Conservation (phyloP, 1,140 invertebrate species). For the Dinoponera quadriceps region DNA sequence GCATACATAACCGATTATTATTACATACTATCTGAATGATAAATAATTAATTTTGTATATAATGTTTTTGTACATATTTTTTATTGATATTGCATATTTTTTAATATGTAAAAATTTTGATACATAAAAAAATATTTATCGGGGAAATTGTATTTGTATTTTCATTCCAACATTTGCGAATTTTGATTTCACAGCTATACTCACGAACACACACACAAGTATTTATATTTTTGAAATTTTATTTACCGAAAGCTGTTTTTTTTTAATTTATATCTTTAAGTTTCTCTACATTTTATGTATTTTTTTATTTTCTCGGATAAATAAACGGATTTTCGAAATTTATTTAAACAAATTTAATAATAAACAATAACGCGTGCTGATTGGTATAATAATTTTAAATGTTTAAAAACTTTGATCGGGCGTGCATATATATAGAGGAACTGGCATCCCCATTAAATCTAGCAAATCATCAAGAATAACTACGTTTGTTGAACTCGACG, state of each 20-base stretch:
- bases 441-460: slow-evolving; percentile 32
- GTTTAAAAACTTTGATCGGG: no score
- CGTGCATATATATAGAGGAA: no score
- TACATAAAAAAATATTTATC: slow-evolving; percentile 12
- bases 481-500: slow-evolving; percentile 62
- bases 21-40: not conserved
- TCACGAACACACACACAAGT: not conserved
- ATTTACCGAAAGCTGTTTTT: not conserved
- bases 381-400: not conserved
- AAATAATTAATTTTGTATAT: not conserved
- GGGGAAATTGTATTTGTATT: not conserved
- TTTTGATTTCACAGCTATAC: not conserved
- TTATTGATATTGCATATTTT: not conserved
- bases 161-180: not conserved
- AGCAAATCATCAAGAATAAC: slow-evolving; percentile 61
- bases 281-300: not conserved
- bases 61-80: not conserved
- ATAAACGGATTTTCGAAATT: no score
- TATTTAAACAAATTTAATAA: not conserved
- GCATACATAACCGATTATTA: not conserved
- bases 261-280: not conserved
- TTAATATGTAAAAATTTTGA: no score
- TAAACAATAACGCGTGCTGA: not conserved
- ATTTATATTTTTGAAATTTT: slow-evolving; percentile 1
- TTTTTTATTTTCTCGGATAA: no score